Percentiles rank a stretch among this genome's conserved stretches.
phyloP scores from a whole-genome alignment of 2,113 vertebrate genomes.

The Microtus pennsylvanicus region DNA sequence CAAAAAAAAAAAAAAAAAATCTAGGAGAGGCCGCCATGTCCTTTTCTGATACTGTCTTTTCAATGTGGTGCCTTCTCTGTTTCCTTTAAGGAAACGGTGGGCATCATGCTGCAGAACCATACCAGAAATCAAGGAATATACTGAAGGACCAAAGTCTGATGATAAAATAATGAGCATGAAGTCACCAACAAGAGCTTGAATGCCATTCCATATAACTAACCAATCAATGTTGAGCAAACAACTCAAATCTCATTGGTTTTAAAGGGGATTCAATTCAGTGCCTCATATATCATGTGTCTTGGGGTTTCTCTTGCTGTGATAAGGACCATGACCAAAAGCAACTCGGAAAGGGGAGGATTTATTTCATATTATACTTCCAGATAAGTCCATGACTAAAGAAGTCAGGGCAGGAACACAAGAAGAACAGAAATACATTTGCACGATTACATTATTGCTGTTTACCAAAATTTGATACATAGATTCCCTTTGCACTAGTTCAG shows the following conservation, averaged over 20 bases:
- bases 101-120: neutral
- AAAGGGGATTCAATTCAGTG: neutral
- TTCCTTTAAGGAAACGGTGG: neutral
- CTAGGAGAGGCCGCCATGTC: rapidly evolving
- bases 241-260: neutral
- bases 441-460: neutral
- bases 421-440: neutral
- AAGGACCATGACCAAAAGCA: too few species aligned
- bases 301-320: too few species aligned
- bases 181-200: neutral
- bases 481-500: neutral
- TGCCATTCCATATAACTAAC: neutral
- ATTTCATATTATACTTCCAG: too few species aligned
- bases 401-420: neutral
- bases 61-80: neutral
- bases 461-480: neutral
- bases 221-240: neutral
- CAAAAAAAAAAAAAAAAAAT: too few species aligned
- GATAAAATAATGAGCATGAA: too few species aligned
- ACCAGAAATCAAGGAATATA: neutral
- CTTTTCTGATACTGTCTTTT: neutral
- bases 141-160: neutral
- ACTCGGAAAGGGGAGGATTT: too few species aligned
- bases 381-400: too few species aligned
- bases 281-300: neutral